Evolutionary conservation across 2,113 vertebrate species (phyloP), one percentile per base, ranked within the genome.

Genomic region (Natator depressus): DNA sequence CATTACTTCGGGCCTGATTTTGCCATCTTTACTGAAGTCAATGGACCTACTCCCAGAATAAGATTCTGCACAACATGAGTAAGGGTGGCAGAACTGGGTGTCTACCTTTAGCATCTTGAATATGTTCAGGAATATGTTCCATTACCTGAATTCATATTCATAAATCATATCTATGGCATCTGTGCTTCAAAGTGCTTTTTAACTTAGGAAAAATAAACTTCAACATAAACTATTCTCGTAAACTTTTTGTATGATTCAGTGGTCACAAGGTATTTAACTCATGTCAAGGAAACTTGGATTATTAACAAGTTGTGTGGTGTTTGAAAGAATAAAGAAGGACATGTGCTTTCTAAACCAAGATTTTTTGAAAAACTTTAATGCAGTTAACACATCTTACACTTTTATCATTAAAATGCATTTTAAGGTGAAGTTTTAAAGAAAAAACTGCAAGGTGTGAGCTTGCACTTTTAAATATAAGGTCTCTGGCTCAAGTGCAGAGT

Each of bases 31-130:
- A 20, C 24, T 95, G 9, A 16, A 0, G 1, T 78, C 42, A 78
- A 27, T 1, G 78, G 87, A 42, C 87, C 47, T 84, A 78, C 10
- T 75, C 27, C 12, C 42, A 47, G 42, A 42, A n/a, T 72, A 72
- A 76, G 80, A 50, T 46, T 5, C 49, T n/a, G 2, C 10, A 14
- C 8, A 22, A 0, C 78, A 62, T 31, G 5, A 2, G 0, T 79
- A 20, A 72, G 65, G 65, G 85, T 79, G 82, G 24, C 85, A 93
- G 42, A 93, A 87, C 65, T 22, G 72, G 38, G 31, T 84, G 62
- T 91, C 93, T n/a, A 5, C 6, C 69, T 82, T 47, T 27, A 47
- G 5, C 75, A 47, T 59, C 42, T 89, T 31, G 72, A 31, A 4
- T 42, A 65, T 19, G 16, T 31, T 50, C 88, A 85, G 72, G 91